These are phyloP conservation scores for Halyomorpha halys DNA, from an alignment of 1,140 invertebrate species.

Conservation along the genomic window DNA sequence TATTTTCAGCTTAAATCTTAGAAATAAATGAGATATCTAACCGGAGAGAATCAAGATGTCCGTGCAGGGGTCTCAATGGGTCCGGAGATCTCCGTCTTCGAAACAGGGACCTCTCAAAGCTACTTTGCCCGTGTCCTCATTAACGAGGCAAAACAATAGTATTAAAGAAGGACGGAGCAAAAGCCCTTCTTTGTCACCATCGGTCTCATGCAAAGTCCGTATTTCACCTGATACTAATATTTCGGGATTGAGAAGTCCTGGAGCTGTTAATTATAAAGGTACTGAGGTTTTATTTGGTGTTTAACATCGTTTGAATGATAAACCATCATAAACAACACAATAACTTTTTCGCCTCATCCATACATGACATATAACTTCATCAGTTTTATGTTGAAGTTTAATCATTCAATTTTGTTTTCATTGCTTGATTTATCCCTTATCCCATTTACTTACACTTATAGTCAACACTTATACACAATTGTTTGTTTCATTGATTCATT, in stretches of 20 bases:
- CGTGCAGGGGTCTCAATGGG: conserved; percentile 4
- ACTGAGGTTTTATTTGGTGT: not conserved
- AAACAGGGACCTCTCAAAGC: conserved; percentile 63
- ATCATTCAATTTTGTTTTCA: no score
- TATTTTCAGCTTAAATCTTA: not conserved
- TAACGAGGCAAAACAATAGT: conserved; percentile 48
- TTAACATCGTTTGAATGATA: no score
- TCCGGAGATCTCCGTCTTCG: conserved; percentile 36
- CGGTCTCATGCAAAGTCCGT: conserved; percentile 44
- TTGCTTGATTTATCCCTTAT: no score
- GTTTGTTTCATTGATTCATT: conserved; percentile 9
- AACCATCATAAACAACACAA: no score
- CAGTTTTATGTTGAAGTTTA: no score
- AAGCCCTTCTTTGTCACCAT: conserved; percentile 53
- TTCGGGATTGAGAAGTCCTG: conserved; percentile 58
- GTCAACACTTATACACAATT: no score
- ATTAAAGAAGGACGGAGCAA: conserved; percentile 44
- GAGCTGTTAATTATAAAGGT: conserved; percentile 34
- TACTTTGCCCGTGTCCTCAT: conserved; percentile 57
- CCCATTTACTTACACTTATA: no score
- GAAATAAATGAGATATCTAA: not conserved
- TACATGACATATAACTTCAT: no score
- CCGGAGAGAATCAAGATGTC: conserved; percentile 6
- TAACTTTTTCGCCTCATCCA: no score
- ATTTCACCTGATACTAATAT: conserved; percentile 54